phyloP scores from a whole-genome alignment of 2,888 invertebrate species.

The Synergus laeviventris region DNA sequence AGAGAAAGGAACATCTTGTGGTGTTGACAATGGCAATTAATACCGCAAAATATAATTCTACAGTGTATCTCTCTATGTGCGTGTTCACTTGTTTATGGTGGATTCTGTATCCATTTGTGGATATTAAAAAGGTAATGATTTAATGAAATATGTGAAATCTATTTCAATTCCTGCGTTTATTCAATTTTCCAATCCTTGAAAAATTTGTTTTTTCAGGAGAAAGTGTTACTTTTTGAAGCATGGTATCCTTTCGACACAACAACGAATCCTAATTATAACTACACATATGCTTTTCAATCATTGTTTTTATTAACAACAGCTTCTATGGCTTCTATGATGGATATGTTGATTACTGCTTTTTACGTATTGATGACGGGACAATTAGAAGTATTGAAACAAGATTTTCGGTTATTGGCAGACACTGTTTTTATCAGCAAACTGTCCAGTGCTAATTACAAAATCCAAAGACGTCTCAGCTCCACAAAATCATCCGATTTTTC shows the following conservation, averaged over 20 bases:
- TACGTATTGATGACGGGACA: conserved; percentile 22
- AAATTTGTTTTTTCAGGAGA: neutral
- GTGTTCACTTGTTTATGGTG: conserved; percentile 29
- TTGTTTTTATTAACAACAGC: conserved; percentile 30
- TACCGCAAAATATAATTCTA: neutral
- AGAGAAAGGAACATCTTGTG: neutral
- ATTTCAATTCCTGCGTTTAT: neutral
- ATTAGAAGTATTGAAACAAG: conserved; percentile 19
- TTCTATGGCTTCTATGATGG: conserved; percentile 30
- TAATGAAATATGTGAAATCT: too few species aligned
- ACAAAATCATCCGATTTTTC: neutral
- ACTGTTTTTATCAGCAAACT: neutral
- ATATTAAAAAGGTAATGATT: conserved; percentile 14
- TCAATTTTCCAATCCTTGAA: too few species aligned
- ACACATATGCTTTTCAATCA: conserved; percentile 10
- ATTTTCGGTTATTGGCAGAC: neutral
- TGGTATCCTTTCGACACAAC: conserved; percentile 32
- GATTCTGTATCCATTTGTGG: conserved; percentile 31
- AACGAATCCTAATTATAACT: neutral
- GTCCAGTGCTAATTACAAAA: neutral
- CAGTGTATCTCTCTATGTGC: conserved; percentile 12
- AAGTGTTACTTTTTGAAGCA: conserved; percentile 20
- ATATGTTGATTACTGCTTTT: conserved; percentile 21
- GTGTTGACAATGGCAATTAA: neutral
- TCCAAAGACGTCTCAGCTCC: neutral